Evolutionary conservation across 1,140 invertebrate genomes (phyloP), one percentile per base, ranked within the genome.

Genomic region (Ostrea edulis): DNA sequence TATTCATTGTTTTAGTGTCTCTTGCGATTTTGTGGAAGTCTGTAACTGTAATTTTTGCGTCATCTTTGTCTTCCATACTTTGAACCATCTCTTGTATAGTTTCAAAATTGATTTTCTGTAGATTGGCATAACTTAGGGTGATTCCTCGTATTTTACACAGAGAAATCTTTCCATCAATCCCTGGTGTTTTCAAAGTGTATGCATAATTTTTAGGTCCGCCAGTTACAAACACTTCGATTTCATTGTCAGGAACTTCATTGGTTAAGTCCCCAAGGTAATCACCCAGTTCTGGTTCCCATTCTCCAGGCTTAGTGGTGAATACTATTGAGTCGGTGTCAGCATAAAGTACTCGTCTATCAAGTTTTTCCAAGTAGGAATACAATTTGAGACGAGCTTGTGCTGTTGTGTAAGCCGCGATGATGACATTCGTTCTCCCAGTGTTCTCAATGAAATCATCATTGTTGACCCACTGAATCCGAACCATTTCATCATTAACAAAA

Each of bases 251-350:
- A 22, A 81, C 44, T 29, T 88, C 87, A 51, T 88, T 77, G 22
- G 77, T 88, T 12, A 88, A 54, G 83, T 88, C 87, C 11, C 77
- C 84, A 17, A 68, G 55, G 17, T 88, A 86, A 35, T 88, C 87
- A 29, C 81, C 87, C 14, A 88, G 55, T 14, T 54, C 25, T 65
- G 84, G 87, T 83, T 53, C 54, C 84, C 85, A 82, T 51, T 86
- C 68, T 4, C 55, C 71, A 9, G 3, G 8, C 2, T 51, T 22
- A 14, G 58, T 90, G 35, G 84, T 92, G 95, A 58, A 95, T 93
- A 29, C 93, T 82, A n/a, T 86, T 89, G 90, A 88, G 54, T 95
- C 95, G 5, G 95, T 95, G 87, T 95, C 95, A 58, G 90, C 94
- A 87, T 95, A 95, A 8, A 95, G 83, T 8, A 92, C 93, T n/a